These are phyloP conservation scores for Fistularia commersonii DNA, from an alignment of 2,797 vertebrate species.

Conservation along the genomic window DNA sequence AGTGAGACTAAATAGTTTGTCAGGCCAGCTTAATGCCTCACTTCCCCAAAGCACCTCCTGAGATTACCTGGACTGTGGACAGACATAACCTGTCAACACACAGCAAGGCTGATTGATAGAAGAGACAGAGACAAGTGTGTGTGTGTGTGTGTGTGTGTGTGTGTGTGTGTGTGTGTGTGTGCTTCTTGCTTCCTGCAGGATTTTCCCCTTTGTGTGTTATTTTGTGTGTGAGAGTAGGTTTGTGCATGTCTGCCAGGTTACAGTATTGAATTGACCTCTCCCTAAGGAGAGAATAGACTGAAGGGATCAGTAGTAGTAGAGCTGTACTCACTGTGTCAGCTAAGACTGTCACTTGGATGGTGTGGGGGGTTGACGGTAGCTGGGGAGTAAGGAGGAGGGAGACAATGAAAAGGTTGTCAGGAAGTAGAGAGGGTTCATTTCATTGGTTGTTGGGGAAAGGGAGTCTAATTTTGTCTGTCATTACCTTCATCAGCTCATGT, in stretches of 20 bases:
- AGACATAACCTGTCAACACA: constrained; percentile 67
- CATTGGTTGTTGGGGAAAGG: constrained; percentile 42
- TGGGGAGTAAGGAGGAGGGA: constrained; percentile 8
- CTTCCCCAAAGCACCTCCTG: constrained; percentile 68
- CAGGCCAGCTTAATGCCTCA: constrained; percentile 63
- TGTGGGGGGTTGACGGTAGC: constrained; percentile 22
- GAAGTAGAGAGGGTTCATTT: constrained; percentile 31
- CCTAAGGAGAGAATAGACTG: constrained; percentile 71
- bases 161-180: constrained; percentile 40
- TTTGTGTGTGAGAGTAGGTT: constrained; percentile 19
- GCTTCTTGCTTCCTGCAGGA: constrained; percentile 1
- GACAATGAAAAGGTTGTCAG: constrained; percentile 18
- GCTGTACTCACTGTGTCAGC: constrained; percentile 67
- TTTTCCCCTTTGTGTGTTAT: too few relatives aligned
- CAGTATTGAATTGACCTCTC: constrained; percentile 74
- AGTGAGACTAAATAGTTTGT: constrained; percentile 74
- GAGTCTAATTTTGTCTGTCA: constrained; percentile 52
- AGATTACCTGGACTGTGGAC: constrained; percentile 71
- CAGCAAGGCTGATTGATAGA: constrained; percentile 62
- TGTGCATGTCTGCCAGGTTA: constrained; percentile 55
- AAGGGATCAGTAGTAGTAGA: constrained; percentile 67
- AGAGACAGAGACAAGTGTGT: constrained; percentile 60
- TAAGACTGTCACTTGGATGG: constrained; percentile 61
- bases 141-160: constrained; percentile 26
- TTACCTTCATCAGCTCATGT: constrained; percentile 63